Conservation (phyloP, 2,797 vertebrate species). For the Semaprochilodus insignis region DNA sequence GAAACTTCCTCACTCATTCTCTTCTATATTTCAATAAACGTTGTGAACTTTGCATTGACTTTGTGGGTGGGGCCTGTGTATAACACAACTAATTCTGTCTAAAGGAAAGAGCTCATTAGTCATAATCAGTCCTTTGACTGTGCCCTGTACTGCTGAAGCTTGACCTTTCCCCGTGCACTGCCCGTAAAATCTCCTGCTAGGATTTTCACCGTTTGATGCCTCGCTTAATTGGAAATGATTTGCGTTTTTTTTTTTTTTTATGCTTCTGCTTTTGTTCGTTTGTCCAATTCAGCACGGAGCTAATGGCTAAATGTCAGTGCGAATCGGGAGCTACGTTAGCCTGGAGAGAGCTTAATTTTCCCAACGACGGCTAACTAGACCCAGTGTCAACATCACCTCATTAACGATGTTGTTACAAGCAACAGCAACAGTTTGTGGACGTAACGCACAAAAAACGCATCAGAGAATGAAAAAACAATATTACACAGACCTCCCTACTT, state of each 20-base stretch:
- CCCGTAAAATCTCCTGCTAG: constrained; percentile 80
- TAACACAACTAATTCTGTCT: constrained; percentile 73
- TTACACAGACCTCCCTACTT: constrained; percentile 68
- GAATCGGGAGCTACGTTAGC: constrained; percentile 82
- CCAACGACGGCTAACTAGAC: constrained; percentile 70
- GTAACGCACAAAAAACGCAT: constrained; percentile 47
- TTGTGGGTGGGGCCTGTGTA: constrained; percentile 44
- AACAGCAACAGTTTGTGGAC: constrained; percentile 68
- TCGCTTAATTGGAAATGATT: constrained; percentile 91
- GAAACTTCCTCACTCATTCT: neutral
- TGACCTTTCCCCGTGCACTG: constrained; percentile 90
- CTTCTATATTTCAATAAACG: constrained; percentile 32
- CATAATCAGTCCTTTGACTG: constrained; percentile 71
- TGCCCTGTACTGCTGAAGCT: constrained; percentile 77
- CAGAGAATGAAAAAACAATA: constrained; percentile 62
- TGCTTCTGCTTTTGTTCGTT: constrained; percentile 67
- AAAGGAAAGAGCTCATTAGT: constrained; percentile 88
- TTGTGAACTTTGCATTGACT: constrained; percentile 53
- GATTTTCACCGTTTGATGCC: constrained; percentile 86
- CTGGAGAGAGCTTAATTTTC: constrained; percentile 76
- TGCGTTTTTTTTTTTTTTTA: constrained; percentile 64
- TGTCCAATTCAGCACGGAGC: constrained; percentile 78
- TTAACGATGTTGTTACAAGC: constrained; percentile 77
- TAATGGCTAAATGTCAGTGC: constrained; percentile 90
- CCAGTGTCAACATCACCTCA: constrained; percentile 69